Evolutionary conservation across 2,113 vertebrate species (phyloP).

Genomic region (Butorides virescens): DNA sequence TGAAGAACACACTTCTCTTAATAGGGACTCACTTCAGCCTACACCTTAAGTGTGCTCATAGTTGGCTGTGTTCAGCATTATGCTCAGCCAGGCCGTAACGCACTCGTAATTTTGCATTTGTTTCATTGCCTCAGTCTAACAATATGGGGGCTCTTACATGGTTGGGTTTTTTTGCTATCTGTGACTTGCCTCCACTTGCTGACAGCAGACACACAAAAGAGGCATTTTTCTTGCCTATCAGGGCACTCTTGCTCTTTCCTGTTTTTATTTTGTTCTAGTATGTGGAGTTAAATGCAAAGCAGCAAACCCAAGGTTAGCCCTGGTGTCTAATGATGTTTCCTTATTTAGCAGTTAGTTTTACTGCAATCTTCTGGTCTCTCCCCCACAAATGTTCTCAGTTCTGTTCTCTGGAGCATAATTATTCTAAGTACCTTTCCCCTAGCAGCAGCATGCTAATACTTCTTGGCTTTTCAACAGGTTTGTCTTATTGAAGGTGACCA

Average conservation of each 20-base stretch:
- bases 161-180: background rate
- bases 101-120: accelerated
- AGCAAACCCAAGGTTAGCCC: conserved; percentile 35
- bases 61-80: background rate
- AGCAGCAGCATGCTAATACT: background rate
- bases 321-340: conserved; percentile 49
- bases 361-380: conserved; percentile 28
- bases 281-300: conserved; percentile 30
- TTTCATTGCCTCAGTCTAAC: background rate
- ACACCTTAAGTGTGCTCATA: background rate
- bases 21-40: background rate
- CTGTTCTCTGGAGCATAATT: conserved; percentile 38
- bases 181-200: background rate
- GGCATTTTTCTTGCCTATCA: background rate
- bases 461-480: background rate
- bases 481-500: background rate
- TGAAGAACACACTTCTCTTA: background rate
- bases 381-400: conserved; percentile 11
- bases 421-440: background rate
- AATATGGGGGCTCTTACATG: too few relatives aligned
- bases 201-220: background rate
- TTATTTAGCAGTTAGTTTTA: conserved; percentile 49
- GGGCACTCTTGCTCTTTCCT: conserved; percentile 47
- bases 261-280: conserved; percentile 20
- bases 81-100: accelerated